phyloP scores from a whole-genome alignment of 2,113 vertebrate genomes.

The Capreolus pygargus region DNA sequence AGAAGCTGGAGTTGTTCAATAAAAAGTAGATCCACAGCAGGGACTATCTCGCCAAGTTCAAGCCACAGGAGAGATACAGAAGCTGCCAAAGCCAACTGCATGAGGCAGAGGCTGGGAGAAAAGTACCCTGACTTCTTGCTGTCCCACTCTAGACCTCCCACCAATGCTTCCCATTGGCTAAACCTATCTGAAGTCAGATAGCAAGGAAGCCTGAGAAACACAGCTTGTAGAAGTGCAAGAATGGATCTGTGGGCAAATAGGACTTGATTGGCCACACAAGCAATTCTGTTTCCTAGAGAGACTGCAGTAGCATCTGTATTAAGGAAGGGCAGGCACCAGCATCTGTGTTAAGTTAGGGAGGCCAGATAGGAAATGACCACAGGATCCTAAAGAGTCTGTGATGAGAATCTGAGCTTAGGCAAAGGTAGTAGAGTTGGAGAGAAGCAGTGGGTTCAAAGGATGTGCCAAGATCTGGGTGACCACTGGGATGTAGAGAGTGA shows the following conservation, averaged over 20 bases:
- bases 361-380: background rate
- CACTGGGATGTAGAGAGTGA: background rate
- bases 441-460: background rate
- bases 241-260: background rate
- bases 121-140: background rate
- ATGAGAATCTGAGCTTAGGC: background rate
- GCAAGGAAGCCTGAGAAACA: background rate
- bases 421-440: background rate
- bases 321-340: background rate
- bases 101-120: background rate
- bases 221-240: background rate
- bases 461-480: background rate
- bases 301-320: accelerated
- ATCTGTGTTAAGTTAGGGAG: background rate
- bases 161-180: background rate
- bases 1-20: background rate
- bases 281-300: background rate
- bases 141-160: accelerated
- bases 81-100: background rate
- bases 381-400: background rate
- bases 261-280: background rate
- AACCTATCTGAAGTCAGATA: background rate
- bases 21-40: background rate
- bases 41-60: background rate
- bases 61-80: background rate